A percentile compares a stretch with the other conserved stretches of the same genome.
These are phyloP conservation scores for Ophioninae sp. DNA, from an alignment of 2,888 invertebrate species.

Conservation along the genomic window DNA sequence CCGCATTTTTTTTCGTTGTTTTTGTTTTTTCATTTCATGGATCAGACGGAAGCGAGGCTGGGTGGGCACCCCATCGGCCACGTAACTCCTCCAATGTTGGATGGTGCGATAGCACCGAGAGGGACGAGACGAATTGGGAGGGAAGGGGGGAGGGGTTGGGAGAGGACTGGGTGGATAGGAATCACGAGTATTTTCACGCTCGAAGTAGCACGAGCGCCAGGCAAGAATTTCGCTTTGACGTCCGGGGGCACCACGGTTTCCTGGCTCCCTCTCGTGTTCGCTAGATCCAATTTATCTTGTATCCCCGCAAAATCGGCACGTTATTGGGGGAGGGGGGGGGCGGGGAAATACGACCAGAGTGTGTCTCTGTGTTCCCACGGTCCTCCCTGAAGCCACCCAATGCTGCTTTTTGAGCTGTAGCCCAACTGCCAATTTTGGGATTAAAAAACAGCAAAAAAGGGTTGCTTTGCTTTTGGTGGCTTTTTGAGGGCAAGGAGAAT, in stretches of 20 bases:
- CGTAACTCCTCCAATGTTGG: conserved; percentile 2
- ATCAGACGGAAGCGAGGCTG: conserved; percentile 10
- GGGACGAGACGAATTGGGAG: background rate
- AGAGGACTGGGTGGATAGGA: conserved; percentile 56
- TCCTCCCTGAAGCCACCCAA: conserved; percentile 1
- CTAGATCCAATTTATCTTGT: conserved; percentile 73
- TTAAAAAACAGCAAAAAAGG: conserved; percentile 37
- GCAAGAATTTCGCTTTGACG: conserved; percentile 73
- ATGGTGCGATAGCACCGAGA: conserved; percentile 8
- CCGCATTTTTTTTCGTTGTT: conserved; percentile 11
- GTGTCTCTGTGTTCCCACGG: conserved; percentile 30
- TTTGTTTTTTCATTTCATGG: background rate
- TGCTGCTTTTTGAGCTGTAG: conserved; percentile 20
- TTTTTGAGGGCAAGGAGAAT: conserved; percentile 13
- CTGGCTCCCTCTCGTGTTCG: conserved; percentile 64
- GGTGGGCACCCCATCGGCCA: background rate
- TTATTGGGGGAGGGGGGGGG: conserved; percentile 65
- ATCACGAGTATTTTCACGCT: conserved; percentile 71
- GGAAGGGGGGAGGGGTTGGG: background rate
- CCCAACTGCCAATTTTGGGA: conserved; percentile 28
- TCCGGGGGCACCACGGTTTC: conserved; percentile 47
- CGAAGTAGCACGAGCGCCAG: conserved; percentile 63
- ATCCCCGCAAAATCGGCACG: conserved; percentile 63
- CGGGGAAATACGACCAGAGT: conserved; percentile 54
- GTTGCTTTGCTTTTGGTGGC: conserved; percentile 18